A percentile compares a stretch with the other conserved stretches of the same genome.
These are phyloP conservation scores for Tragelaphus scriptus DNA, from an alignment of 2,113 vertebrate species.

Conservation along the genomic window DNA sequence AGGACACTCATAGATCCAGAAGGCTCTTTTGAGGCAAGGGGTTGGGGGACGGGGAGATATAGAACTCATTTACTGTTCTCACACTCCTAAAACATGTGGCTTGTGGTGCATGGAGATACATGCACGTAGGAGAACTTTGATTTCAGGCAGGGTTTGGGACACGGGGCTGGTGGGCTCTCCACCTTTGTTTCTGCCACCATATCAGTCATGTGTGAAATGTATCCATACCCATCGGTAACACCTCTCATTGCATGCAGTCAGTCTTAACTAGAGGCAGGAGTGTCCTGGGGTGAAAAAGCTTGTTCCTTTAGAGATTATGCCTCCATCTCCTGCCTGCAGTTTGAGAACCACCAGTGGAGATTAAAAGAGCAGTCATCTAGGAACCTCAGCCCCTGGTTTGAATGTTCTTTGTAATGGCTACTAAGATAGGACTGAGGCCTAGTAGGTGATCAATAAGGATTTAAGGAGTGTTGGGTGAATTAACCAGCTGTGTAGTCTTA, in stretches of 20 bases:
- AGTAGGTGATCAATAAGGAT: slow-evolving; percentile 37
- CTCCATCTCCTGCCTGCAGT: neutral
- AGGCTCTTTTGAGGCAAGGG: neutral
- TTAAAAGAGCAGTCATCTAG: neutral
- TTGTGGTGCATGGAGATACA: neutral
- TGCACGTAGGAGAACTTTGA: accelerated
- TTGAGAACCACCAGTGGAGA: neutral
- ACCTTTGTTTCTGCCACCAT: neutral
- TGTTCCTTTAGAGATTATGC: neutral
- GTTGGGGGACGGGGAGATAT: no score
- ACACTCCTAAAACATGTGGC: neutral
- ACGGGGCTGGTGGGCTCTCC: neutral
- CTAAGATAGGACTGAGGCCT: neutral
- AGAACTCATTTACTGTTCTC: neutral
- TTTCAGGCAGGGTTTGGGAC: neutral
- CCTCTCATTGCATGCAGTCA: neutral
- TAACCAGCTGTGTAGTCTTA: slow-evolving; percentile 25
- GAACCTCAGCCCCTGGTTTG: neutral
- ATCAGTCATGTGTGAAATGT: neutral
- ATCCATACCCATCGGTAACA: neutral
- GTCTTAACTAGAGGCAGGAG: neutral
- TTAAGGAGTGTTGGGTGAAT: slow-evolving; percentile 40
- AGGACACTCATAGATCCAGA: neutral
- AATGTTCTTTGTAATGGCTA: neutral
- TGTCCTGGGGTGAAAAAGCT: accelerated